Evolutionary conservation across 2,113 vertebrate species (phyloP).

Genomic region (Elaphurus davidianus): DNA sequence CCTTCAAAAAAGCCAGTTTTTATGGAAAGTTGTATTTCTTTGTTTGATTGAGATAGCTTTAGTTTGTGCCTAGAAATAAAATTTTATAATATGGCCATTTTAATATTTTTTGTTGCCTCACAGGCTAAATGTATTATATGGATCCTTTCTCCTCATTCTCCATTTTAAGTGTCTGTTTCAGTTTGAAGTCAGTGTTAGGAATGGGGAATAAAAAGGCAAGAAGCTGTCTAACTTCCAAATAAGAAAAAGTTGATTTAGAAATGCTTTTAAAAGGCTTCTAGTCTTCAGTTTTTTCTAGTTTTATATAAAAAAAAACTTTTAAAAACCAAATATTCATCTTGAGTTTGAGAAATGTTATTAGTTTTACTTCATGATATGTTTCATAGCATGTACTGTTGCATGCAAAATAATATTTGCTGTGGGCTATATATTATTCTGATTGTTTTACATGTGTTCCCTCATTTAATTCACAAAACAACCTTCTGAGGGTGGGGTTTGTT

Average conservation of each 20-base stretch:
- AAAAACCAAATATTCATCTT: neutral
- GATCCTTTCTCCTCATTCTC: neutral
- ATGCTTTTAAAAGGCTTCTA: neutral
- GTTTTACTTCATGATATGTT: neutral
- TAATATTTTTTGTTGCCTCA: neutral
- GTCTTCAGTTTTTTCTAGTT: neutral
- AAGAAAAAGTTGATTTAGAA: neutral
- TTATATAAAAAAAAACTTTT: neutral
- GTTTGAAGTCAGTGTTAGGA: neutral
- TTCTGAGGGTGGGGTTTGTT: neutral
- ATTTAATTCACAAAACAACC: constrained; percentile 2
- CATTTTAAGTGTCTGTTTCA: neutral
- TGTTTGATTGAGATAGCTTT: neutral
- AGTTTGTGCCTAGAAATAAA: neutral
- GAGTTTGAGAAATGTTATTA: neutral
- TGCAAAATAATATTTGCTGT: neutral
- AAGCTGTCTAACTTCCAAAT: neutral
- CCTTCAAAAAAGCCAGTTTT: neutral
- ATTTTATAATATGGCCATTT: neutral
- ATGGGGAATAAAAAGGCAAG: neutral
- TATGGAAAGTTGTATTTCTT: neutral
- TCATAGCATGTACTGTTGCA: neutral
- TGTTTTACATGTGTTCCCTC: neutral
- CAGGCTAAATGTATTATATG: neutral
- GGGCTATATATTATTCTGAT: neutral